Evolutionary conservation across 2,113 vertebrate species (phyloP), one percentile per base, ranked within the genome.

Genomic region (Tetraodon nigroviridis): DNA sequence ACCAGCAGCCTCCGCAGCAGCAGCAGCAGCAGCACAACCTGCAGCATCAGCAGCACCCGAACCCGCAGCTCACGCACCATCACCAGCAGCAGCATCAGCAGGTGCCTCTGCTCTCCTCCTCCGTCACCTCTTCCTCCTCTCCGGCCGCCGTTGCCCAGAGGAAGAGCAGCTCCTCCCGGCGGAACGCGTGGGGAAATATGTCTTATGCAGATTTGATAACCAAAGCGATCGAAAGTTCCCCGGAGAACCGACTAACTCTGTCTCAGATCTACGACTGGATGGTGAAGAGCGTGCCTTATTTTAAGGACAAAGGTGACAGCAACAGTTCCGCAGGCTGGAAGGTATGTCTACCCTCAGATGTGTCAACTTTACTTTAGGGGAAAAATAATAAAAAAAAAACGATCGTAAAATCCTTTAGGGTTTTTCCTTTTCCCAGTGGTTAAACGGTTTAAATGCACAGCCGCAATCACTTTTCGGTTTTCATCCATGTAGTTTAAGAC

Each of bases 201-300:
- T 98, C 96, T 8, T 98, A 98, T 72, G 95, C 96, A 53, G 95
- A 98, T 85, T 95, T 98, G 85, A 98, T 98, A 83, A 98, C 94
- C 72, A 95, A 95, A 88, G 96, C 96, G 61, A 97, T 98, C 87
- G 94, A 98, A 86, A 98, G 96, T 82, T 94, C 96, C 27, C 93
- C 95, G 0, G 96, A 98, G 89, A 97, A 92, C 89, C 86, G 96
- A 40, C 93, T 98, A 54, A 98, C 96, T 15, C 87, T 98, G 68
- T 97, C 95, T 18, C 95, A 97, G 90, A 95, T 98, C 70, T 98
- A 98, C 79, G 96, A 98, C 89, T 97, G 96, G 96, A 98, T 97
- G 95, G 96, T 97, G 88, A 94, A 94, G 87, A 96, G 91, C 55
- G 94, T 97, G 47, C 94, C 95, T 45, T 97, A 98, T 83, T 98